phyloP scores from a whole-genome alignment of 2,888 invertebrate species.

The Hymenopus coronatus region DNA sequence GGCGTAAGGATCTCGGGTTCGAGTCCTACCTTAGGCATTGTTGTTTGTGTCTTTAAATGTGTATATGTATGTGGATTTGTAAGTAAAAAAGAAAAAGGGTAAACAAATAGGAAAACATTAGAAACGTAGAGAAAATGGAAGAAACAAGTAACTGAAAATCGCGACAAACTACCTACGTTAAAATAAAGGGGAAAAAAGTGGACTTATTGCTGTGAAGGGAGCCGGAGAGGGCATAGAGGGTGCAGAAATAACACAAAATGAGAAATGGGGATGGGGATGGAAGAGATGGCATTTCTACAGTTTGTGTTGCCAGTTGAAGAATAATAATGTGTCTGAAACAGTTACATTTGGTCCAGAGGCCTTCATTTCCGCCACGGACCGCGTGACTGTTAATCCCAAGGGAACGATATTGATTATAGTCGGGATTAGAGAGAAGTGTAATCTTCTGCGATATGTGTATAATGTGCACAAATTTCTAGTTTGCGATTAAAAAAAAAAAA shows the following conservation, averaged over 20 bases:
- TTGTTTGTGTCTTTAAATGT: no score
- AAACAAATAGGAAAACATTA: no score
- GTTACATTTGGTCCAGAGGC: background rate
- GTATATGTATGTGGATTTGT: no score
- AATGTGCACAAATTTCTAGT: background rate
- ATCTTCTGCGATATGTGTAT: background rate
- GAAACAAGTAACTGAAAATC: no score
- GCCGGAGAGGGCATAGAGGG: no score
- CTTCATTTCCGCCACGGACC: background rate
- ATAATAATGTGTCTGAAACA: background rate
- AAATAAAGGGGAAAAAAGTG: no score
- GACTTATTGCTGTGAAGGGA: no score
- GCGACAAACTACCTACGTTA: no score
- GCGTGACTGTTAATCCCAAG: background rate
- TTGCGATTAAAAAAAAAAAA: background rate
- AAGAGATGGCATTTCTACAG: background rate
- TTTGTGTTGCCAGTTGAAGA: background rate
- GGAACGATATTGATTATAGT: background rate
- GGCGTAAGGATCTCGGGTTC: no score
- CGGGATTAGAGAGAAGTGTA: background rate
- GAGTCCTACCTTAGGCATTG: no score
- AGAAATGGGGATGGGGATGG: background rate
- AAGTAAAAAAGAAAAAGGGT: no score
- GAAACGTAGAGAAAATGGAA: no score
- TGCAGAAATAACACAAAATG: background rate